Evolutionary conservation across 2,888 invertebrate species (phyloP).

Genomic region (Prostheceraeus crozeri): DNA sequence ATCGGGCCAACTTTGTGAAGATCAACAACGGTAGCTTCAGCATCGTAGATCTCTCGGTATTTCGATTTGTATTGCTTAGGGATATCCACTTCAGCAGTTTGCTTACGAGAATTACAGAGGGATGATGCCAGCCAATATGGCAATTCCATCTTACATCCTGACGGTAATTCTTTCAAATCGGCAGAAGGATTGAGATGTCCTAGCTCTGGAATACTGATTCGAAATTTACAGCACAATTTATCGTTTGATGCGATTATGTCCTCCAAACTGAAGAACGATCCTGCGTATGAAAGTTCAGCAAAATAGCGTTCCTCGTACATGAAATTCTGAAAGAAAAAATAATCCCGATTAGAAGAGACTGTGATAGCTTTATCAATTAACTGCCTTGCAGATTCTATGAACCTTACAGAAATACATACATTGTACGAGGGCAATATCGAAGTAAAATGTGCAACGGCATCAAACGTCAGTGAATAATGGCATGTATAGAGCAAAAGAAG

Average conservation of each 20-base stretch:
- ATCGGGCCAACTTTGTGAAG: background rate
- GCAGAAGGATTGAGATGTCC: background rate
- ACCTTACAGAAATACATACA: no score
- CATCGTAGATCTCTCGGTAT: slow-evolving; percentile 1
- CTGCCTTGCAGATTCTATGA: no score
- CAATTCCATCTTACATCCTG: background rate
- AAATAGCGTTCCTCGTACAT: no score
- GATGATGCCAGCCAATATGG: background rate
- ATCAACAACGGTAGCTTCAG: background rate
- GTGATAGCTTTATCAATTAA: no score
- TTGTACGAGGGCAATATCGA: no score
- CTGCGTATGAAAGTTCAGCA: no score
- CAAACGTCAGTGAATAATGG: no score
- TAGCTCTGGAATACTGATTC: background rate
- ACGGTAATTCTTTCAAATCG: background rate
- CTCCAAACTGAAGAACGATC: background rate
- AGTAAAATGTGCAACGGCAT: no score
- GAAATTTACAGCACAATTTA: background rate
- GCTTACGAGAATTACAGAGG: background rate
- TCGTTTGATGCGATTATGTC: background rate
- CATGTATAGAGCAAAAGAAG: no score
- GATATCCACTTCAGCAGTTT: background rate
- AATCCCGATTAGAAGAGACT: no score
- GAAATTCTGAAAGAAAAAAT: no score
- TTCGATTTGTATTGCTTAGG: background rate